A percentile compares a stretch with the other conserved stretches of the same genome.
Evolutionary conservation across 2,888 invertebrate species (phyloP).

Genomic region (Heteromyza rotundicornis): DNA sequence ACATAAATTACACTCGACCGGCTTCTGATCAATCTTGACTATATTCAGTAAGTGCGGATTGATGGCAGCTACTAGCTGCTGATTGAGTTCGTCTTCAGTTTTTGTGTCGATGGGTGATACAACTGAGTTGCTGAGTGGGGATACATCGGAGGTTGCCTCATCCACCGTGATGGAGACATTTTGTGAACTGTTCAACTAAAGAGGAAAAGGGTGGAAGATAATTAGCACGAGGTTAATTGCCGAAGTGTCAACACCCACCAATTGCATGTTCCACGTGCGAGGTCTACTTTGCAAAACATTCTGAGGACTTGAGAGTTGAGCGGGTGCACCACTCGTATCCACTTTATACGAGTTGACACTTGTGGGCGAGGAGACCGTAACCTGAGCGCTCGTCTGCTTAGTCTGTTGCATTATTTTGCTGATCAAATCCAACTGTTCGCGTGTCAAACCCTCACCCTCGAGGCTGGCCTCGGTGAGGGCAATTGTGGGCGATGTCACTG

Average conservation of each 20-base stretch:
- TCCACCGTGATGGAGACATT: constrained; percentile 56
- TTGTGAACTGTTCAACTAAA: constrained; percentile 34
- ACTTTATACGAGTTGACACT: constrained; percentile 59
- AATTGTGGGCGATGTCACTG: constrained; percentile 46
- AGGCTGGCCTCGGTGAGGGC: constrained; percentile 59
- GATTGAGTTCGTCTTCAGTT: constrained; percentile 44
- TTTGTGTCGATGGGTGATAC: constrained; percentile 43
- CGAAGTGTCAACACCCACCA: constrained; percentile 48
- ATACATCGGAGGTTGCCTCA: constrained; percentile 44
- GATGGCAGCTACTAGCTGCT: constrained; percentile 51
- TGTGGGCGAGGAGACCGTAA: constrained; percentile 59
- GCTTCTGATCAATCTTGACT: constrained; percentile 73
- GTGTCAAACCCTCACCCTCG: constrained; percentile 72
- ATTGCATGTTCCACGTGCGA: constrained; percentile 67
- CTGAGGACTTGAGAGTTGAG: constrained; percentile 29
- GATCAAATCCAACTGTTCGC: constrained; percentile 77
- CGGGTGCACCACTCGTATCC: constrained; percentile 43
- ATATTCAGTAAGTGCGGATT: constrained; percentile 60
- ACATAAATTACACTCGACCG: constrained; percentile 94
- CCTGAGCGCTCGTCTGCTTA: constrained; percentile 67
- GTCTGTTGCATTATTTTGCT: constrained; percentile 81
- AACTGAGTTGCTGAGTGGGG: constrained; percentile 44
- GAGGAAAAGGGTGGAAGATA: neutral
- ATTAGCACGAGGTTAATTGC: neutral
- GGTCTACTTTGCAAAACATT: constrained; percentile 55